phyloP scores from a whole-genome alignment of 2,113 vertebrate species.

The Chaetodon auriga region DNA sequence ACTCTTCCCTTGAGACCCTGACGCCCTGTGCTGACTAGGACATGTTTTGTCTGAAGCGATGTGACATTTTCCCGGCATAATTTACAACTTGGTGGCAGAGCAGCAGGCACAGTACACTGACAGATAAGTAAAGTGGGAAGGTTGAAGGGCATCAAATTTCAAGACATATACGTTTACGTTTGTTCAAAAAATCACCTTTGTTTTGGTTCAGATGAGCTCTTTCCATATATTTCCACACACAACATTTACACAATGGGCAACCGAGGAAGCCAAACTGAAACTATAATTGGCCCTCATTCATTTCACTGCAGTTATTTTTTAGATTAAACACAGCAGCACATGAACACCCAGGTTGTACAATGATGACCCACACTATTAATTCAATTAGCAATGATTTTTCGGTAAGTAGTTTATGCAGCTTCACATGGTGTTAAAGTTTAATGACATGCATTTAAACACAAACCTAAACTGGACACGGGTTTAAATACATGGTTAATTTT shows the following conservation, averaged over 20 bases:
- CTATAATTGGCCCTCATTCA: no score
- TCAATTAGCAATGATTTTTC: no score
- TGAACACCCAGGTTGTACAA: background rate
- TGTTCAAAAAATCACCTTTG: background rate
- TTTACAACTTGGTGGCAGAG: background rate
- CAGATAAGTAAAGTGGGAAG: background rate
- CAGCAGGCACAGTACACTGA: background rate
- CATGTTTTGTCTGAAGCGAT: background rate
- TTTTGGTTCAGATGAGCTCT: background rate
- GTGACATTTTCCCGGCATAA: background rate
- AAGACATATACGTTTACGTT: background rate
- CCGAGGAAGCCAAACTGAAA: no score
- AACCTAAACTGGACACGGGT: background rate
- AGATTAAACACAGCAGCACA: background rate
- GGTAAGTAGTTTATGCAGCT: no score
- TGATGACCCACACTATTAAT: no score
- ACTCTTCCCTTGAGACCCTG: background rate
- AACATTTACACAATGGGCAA: background rate
- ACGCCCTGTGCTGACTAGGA: background rate
- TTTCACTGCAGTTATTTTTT: no score
- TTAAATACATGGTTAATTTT: background rate
- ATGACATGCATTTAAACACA: background rate
- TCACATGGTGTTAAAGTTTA: background rate
- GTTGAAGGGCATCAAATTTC: background rate
- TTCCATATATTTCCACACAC: background rate